Conservation (phyloP, 2,888 invertebrate genomes). For the Hedya salicella region DNA sequence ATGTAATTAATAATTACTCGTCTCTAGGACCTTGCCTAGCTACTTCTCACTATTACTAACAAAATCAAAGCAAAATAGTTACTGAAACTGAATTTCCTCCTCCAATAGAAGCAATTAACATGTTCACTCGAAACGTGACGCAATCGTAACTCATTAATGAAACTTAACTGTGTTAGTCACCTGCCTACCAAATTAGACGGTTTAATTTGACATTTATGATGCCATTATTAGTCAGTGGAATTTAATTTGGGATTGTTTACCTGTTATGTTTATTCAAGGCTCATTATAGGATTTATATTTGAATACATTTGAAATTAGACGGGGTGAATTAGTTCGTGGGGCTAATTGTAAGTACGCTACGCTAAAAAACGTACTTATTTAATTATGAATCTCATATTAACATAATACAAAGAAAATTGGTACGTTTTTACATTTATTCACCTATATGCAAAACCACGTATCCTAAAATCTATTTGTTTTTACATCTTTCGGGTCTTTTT, state of each 20-base stretch:
- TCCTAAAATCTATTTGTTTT: too few relatives aligned
- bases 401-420: too few relatives aligned
- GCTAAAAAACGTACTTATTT: too few relatives aligned
- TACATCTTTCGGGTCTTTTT: too few relatives aligned
- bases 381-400: too few relatives aligned
- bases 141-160: conserved; percentile 31
- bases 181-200: conserved; percentile 13
- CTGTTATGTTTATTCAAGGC: background rate
- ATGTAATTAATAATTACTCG: too few relatives aligned
- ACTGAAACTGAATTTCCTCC: conserved; percentile 41
- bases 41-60: conserved; percentile 2
- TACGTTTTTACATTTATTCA: too few relatives aligned
- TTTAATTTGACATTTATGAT: conserved; percentile 37
- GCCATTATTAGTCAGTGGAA: conserved; percentile 23
- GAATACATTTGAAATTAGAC: background rate
- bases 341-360: background rate
- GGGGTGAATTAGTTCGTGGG: background rate
- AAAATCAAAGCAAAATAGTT: conserved; percentile 12
- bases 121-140: conserved; percentile 28
- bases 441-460: too few relatives aligned
- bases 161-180: conserved; percentile 33
- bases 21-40: too few relatives aligned
- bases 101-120: conserved; percentile 45
- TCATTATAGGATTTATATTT: background rate
- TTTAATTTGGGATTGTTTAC: conserved; percentile 7